These are phyloP conservation scores for Hypsopygia costalis DNA, from an alignment of 2,888 invertebrate species.

Conservation along the genomic window DNA sequence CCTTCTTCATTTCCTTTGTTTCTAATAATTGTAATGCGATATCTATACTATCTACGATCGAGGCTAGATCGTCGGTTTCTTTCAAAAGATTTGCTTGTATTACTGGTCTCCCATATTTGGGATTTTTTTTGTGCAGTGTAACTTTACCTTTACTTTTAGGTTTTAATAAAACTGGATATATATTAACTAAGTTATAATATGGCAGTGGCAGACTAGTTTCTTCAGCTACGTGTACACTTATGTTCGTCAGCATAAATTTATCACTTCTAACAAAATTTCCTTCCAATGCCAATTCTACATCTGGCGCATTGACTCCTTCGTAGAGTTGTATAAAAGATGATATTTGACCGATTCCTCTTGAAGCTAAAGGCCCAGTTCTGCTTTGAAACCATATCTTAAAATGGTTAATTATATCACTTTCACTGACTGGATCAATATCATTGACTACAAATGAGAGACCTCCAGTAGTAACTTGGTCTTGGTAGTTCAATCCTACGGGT, in stretches of 20 bases:
- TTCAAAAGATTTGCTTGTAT: slow-evolving; percentile 71
- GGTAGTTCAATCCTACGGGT: slow-evolving; percentile 67
- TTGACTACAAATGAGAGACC: slow-evolving; percentile 61
- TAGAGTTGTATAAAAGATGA: slow-evolving; percentile 70
- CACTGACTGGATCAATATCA: slow-evolving; percentile 52
- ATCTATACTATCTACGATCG: slow-evolving; percentile 67
- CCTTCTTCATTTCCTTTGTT: slow-evolving; percentile 66
- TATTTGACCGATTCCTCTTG: slow-evolving; percentile 67
- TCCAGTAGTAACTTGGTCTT: slow-evolving; percentile 70
- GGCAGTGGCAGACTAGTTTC: slow-evolving; percentile 62
- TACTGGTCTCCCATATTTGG: slow-evolving; percentile 67
- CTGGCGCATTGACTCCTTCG: slow-evolving; percentile 64
- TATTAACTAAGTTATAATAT: slow-evolving; percentile 67
- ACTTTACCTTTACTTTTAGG: slow-evolving; percentile 72
- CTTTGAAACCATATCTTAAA: slow-evolving; percentile 72
- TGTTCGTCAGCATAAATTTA: slow-evolving; percentile 68
- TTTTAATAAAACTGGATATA: slow-evolving; percentile 59
- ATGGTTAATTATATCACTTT: slow-evolving; percentile 56
- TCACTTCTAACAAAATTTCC: slow-evolving; percentile 71
- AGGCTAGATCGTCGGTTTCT: slow-evolving; percentile 66
- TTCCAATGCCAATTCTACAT: slow-evolving; percentile 63
- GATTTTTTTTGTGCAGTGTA: slow-evolving; percentile 63
- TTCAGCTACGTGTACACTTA: slow-evolving; percentile 61
- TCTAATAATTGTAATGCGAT: slow-evolving; percentile 67
- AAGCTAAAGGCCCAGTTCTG: slow-evolving; percentile 60